phyloP scores from a whole-genome alignment of 1,140 invertebrate genomes.

The Mycetomoellerius zeteki region DNA sequence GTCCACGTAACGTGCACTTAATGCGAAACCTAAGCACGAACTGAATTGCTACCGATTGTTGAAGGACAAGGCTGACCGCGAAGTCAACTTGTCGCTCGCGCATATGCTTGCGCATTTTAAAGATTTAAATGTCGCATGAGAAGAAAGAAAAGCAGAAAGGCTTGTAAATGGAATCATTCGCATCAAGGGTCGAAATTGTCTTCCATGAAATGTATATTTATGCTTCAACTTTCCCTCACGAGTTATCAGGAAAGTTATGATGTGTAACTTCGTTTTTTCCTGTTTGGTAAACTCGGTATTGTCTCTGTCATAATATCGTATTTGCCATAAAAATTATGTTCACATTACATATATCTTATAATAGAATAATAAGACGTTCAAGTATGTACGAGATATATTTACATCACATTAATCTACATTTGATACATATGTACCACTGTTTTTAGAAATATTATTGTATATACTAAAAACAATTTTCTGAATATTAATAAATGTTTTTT shows the following conservation, averaged over 20 bases:
- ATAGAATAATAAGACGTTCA: neutral
- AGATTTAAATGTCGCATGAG: conserved; percentile 39
- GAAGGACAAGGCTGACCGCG: neutral
- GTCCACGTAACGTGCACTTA: neutral
- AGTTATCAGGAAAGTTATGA: neutral
- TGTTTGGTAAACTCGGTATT: neutral
- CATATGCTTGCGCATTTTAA: conserved; percentile 22
- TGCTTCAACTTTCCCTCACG: neutral
- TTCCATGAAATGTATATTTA: conserved; percentile 30
- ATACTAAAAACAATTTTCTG: no score
- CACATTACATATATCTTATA: neutral
- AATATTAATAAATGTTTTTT: no score
- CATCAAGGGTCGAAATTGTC: neutral
- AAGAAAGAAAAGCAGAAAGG: neutral
- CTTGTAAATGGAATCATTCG: neutral
- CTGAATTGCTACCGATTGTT: neutral
- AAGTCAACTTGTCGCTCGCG: conserved; percentile 2
- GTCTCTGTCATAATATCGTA: neutral
- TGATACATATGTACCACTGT: neutral
- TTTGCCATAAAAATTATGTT: neutral
- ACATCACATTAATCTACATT: neutral
- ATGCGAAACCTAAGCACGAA: neutral
- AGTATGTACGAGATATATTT: neutral
- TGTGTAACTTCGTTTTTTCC: conserved; percentile 11
- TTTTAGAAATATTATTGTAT: neutral